Evolutionary conservation across 2,113 vertebrate genomes (phyloP), one percentile per base, ranked within the genome.

Genomic region (Synchiropus splendidus): DNA sequence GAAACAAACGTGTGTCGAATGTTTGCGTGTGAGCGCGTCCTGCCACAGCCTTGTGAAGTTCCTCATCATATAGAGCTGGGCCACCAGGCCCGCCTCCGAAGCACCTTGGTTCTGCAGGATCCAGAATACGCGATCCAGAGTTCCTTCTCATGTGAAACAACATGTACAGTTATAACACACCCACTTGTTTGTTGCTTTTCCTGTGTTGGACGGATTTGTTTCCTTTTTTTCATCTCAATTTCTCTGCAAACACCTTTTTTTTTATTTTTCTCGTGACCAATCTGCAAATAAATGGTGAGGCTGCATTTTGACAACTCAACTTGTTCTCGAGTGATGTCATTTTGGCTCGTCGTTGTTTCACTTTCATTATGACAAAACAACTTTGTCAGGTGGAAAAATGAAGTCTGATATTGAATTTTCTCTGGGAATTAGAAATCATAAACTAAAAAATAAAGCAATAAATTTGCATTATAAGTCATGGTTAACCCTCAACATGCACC

Each of bases 231-330:
- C 14, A 17, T 42, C 46, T 51, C 37, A 57, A n/a, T 46, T 43
- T 72, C 52, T 72, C 61, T 79, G 74, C 77, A 77, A 70, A 61
- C 35, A 3, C 17, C 47, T 61, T 44, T 59, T 61, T 51, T 61
- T 42, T 49, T 63, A 39, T 58, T 52, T 40, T 56, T 43, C 52
- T 61, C 65, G 70, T 82, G 78, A 82, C 74, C 78, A 82, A 77
- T 75, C 70, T 77, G 69, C 69, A 56, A 80, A 80, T 80, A 82
- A 82, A 83, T 67, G 39, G 64, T 75, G 74, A 77, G 76, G 64
- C 63, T 62, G 34, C 27, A 54, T 76, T 48, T 58, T 46, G 74
- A 76, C 62, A 50, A 27, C 59, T 77, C 72, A 66, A 58, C 53
- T n/a, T 31, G 46, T 70, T 54, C 41, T 51, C 63, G 61, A 55